These are phyloP conservation scores for Nezara viridula DNA, from an alignment of 2,888 invertebrate genomes.

Conservation along the genomic window DNA sequence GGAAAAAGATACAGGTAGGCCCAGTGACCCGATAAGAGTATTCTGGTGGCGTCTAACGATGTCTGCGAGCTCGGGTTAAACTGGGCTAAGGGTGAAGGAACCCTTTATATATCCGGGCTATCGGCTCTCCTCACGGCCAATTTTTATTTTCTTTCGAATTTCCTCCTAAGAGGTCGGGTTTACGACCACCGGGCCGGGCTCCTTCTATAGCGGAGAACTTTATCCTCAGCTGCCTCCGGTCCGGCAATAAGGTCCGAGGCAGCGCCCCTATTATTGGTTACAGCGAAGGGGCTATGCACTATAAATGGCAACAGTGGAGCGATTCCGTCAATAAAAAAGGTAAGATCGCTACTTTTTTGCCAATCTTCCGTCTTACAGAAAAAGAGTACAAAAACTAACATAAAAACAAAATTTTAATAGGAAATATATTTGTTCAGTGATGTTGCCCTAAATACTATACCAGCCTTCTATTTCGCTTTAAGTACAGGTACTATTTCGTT, in stretches of 20 bases:
- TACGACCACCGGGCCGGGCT: neutral
- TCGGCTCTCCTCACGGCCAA: neutral
- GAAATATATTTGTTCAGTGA: neutral
- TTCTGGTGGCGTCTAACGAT: conserved; percentile 26
- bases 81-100: conserved; percentile 30
- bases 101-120: conserved; percentile 10
- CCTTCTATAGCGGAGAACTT: neutral
- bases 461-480: no score
- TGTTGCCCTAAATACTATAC: neutral
- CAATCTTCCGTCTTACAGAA: neutral
- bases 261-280: neutral
- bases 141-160: conserved; percentile 23
- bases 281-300: neutral
- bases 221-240: neutral
- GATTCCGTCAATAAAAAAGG: neutral
- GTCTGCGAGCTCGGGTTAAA: conserved; percentile 32
- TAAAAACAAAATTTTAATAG: neutral
- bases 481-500: no score
- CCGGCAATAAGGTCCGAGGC: neutral
- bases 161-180: neutral
- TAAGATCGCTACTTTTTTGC: neutral
- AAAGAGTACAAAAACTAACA: neutral
- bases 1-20: conserved; percentile 13
- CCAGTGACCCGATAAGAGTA: conserved; percentile 21
- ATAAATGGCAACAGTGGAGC: neutral